Evolutionary conservation across 2,797 vertebrate genomes (phyloP), one percentile per base, ranked within the genome.

Genomic region (Protonibea diacanthus): DNA sequence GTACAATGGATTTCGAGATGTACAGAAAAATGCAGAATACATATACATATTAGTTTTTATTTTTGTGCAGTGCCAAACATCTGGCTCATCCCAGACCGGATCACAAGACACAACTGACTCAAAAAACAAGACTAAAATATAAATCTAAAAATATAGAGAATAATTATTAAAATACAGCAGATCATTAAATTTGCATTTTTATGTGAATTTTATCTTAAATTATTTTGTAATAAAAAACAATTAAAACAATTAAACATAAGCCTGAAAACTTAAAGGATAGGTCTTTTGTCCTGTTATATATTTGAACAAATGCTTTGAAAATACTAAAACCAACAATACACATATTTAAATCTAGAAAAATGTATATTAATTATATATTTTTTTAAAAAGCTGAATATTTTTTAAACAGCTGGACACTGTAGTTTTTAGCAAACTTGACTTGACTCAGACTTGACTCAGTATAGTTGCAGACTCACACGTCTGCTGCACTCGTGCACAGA

Each of bases 111-210:
- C 7, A 52, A 6, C 40, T 33, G 29, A 15, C 33, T 33, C 7
- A 9, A 33, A 33, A 33, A 33, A 33, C 33, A 38, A 7, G 33
- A 38, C 33, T 38, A 38, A 9, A 38, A 38, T 9, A 38, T 38
- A 38, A 38, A 9, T 38, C 9, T 8, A 38, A 38, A 52, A 33
- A 13, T 44, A 14, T 42, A 13, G 3, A 47, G 7, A 55, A 55
- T 61, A 83, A 56, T 23, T 62, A 57, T 23, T 6, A 67, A 29
- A 65, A 18, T 60, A 53, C 21, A 74, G 21, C 53, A 42, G 23
- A 55, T 38, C n/a, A 52, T 62, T 51, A 68, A 48, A 63, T 25
- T 57, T 58, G 53, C 58, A 49, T 71, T 71, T 67, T 71, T 80
- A 27, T 76, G 21, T 59, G 15, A 58, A 7, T 70, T 71, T 58